These are phyloP conservation scores for Drosophila miranda DNA, from an alignment of 1,140 invertebrate genomes.

Conservation along the genomic window DNA sequence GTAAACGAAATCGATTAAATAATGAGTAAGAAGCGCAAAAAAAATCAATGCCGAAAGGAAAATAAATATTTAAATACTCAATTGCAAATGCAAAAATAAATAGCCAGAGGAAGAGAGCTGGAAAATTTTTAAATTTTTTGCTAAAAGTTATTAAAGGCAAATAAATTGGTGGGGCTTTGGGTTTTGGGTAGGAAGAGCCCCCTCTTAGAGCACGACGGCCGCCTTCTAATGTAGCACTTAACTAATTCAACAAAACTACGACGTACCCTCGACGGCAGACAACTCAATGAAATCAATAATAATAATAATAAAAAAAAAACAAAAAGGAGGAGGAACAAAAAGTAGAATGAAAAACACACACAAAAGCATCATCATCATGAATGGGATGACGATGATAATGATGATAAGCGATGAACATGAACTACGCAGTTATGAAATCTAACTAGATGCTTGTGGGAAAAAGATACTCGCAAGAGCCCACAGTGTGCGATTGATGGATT, in stretches of 20 bases:
- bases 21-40: conserved; percentile 41
- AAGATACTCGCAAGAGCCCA: no score
- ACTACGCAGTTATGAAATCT: conserved; percentile 74
- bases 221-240: conserved; percentile 66
- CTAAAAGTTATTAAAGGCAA: conserved; percentile 36
- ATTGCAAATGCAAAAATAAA: conserved; percentile 52
- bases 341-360: conserved; percentile 61
- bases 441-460: conserved; percentile 45
- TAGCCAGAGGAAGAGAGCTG: conserved; percentile 26
- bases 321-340: conserved; percentile 13
- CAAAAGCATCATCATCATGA: conserved; percentile 55
- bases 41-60: conserved; percentile 45
- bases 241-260: conserved; percentile 78
- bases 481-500: no score
- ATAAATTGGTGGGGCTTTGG: conserved; percentile 1
- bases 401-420: conserved; percentile 49
- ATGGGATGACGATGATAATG: conserved; percentile 1
- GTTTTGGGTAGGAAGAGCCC: conserved; percentile 18
- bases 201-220: conserved; percentile 1
- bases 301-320: conserved; percentile 18
- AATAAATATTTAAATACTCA: conserved; percentile 65
- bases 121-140: conserved; percentile 13
- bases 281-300: conserved; percentile 69
- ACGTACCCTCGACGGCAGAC: conserved; percentile 35
- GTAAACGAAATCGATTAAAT: conserved; percentile 76